Evolutionary conservation across 2,888 invertebrate genomes (phyloP).

Genomic region (Eremobia ochroleuca): DNA sequence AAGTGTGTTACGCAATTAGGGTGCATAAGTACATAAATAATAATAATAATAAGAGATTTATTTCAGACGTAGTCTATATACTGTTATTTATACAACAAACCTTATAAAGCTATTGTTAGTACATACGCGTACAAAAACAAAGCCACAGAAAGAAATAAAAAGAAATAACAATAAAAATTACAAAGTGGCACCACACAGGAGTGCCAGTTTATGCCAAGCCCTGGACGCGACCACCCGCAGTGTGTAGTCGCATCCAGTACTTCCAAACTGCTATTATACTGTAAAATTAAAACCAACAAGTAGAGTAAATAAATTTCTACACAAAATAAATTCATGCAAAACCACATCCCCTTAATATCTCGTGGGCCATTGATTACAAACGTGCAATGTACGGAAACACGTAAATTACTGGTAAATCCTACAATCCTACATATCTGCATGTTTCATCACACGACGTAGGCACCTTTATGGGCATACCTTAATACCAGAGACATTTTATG

Average conservation of each 20-base stretch:
- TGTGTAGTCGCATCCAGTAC: too few relatives aligned
- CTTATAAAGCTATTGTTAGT: too few relatives aligned
- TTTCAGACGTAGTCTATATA: too few relatives aligned
- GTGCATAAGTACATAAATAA: not conserved
- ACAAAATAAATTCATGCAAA: not conserved
- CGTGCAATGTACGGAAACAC: slow-evolving; percentile 48
- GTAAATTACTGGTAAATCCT: slow-evolving; percentile 37
- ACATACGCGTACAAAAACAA: too few relatives aligned
- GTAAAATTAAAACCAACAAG: not conserved
- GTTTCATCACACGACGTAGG: slow-evolving; percentile 43
- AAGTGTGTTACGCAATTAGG: not conserved
- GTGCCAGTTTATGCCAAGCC: too few relatives aligned
- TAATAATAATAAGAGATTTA: too few relatives aligned
- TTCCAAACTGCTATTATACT: too few relatives aligned
- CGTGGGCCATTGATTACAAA: slow-evolving; percentile 40
- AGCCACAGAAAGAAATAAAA: too few relatives aligned
- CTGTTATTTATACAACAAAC: too few relatives aligned
- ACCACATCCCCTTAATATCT: slow-evolving; percentile 43
- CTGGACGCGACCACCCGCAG: too few relatives aligned
- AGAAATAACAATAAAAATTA: too few relatives aligned
- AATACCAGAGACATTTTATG: slow-evolving; percentile 38
- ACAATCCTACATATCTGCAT: slow-evolving; percentile 32
- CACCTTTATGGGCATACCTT: slow-evolving; percentile 35
- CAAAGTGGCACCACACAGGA: too few relatives aligned
- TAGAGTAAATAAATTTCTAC: not conserved